Evolutionary conservation across 2,113 vertebrate genomes (phyloP).

Genomic region (Parus major): DNA sequence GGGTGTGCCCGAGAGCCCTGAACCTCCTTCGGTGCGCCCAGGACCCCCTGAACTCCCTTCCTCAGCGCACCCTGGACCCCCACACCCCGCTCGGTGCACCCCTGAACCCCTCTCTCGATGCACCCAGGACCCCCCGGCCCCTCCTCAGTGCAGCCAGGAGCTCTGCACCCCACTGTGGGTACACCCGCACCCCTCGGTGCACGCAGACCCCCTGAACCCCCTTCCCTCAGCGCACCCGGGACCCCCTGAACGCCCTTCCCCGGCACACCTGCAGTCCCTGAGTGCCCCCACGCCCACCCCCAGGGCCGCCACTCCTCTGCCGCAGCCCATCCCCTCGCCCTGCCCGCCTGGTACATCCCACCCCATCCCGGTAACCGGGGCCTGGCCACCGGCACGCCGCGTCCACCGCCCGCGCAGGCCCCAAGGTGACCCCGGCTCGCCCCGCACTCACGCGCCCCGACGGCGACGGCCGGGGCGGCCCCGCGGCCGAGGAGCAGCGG

Average conservation of each 20-base stretch:
- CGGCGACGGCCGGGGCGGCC: neutral
- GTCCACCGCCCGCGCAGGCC: neutral
- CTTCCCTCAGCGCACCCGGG: accelerated
- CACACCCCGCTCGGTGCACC: no score
- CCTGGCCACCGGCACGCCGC: neutral
- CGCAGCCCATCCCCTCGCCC: neutral
- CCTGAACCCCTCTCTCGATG: accelerated
- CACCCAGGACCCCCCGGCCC: no score
- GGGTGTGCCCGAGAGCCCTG: accelerated
- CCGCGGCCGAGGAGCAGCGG: no score
- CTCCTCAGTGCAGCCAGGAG: no score
- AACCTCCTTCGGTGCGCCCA: neutral
- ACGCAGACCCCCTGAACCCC: no score
- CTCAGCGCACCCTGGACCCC: no score
- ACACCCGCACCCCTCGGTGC: no score
- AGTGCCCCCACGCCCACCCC: neutral
- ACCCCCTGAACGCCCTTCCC: no score
- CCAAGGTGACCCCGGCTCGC: slow-evolving; percentile 26
- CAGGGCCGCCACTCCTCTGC: no score
- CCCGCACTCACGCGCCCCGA: neutral
- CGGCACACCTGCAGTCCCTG: neutral
- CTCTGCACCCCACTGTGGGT: no score
- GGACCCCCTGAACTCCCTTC: no score
- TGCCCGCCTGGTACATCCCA: no score
- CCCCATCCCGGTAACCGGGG: neutral